These are phyloP conservation scores for Caenorhabditis tropicalis DNA, from an alignment of 1,140 invertebrate species.

Conservation along the genomic window DNA sequence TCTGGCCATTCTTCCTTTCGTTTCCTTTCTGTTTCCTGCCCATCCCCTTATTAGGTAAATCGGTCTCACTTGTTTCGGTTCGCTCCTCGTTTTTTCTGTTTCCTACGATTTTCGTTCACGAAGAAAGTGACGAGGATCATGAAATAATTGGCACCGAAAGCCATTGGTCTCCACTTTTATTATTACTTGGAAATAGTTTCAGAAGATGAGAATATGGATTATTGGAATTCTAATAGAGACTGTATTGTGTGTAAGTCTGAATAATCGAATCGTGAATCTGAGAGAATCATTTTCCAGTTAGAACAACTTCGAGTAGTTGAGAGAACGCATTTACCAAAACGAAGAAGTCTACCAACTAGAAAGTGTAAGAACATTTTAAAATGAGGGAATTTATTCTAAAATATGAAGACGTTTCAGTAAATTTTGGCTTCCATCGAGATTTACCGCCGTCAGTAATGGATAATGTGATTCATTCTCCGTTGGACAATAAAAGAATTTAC, in stretches of 20 bases:
- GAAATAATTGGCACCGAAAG: not conserved
- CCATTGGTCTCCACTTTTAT: not conserved
- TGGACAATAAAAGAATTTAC: conserved; percentile 36
- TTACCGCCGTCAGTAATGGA: conserved; percentile 31
- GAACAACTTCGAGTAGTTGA: not conserved
- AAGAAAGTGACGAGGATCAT: conserved; percentile 6
- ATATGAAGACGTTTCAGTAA: not conserved
- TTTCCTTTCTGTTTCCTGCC: not conserved
- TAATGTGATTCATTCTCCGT: conserved; percentile 22
- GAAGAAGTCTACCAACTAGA: conserved; percentile 4
- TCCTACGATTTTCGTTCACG: conserved; percentile 1
- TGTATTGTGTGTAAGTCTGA: not conserved
- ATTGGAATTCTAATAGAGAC: not conserved
- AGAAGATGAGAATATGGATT: conserved; percentile 12
- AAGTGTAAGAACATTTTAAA: not conserved
- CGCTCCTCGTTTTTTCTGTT: not conserved
- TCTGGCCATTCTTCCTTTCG: not conserved
- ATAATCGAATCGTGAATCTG: not conserved
- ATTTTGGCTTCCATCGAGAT: conserved; percentile 29
- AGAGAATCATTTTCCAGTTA: not conserved
- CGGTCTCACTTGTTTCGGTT: conserved; percentile 30
- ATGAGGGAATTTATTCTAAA: not conserved
- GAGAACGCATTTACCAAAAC: conserved; percentile 11
- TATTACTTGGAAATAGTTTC: not conserved
- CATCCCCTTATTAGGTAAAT: conserved; percentile 30